Evolutionary conservation across 2,888 invertebrate species (phyloP), one percentile per base, ranked within the genome.

Genomic region (Xanthia icteritia): DNA sequence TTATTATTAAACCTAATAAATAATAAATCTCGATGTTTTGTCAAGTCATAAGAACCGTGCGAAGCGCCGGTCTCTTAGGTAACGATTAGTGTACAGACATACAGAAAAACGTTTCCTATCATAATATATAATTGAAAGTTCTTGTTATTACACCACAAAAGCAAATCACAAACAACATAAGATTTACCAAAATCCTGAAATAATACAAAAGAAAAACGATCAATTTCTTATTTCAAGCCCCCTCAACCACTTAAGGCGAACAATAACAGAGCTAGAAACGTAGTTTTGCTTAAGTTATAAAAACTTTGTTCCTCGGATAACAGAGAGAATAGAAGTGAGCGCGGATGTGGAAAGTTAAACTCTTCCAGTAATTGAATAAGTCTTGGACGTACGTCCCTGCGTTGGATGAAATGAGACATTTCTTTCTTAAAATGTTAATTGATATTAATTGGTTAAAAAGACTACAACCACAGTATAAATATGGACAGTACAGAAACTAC

Each of bases 321-420:
- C 51, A 54, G 66, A 70, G 45, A 61, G 71, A 61, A 69, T 56
- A 54, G 66, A 70, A 76, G 42, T 72, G 64, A 79, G 75, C 73
- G 15, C 42, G 82, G 73, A 65, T 72, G 71, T 72, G 63, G 68
- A 48, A 82, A 79, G 63, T 76, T 76, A 66, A 78, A 73, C 73
- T 75, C 60, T 76, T 73, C 42, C 6, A 71, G 66, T 85, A 84
- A 82, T 82, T 84, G 75, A 85, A 79, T 71, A 79, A 65, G 72
- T 61, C 66, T 60, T 58, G 61, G 51, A 54, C 17, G 15, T 42
- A 65, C 15, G 73, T 64, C 64, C n/a, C 51, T 20, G 8, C 60
- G 71, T 56, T 31, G 2, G 6, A 83, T 31, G 2, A 15, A 72
- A 71, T 61, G n/a, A 71, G 36, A 17, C 5, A 20, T 61, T 70